phyloP scores from a whole-genome alignment of 1,140 invertebrate genomes.

The Pseudachorutes palmiensis region DNA sequence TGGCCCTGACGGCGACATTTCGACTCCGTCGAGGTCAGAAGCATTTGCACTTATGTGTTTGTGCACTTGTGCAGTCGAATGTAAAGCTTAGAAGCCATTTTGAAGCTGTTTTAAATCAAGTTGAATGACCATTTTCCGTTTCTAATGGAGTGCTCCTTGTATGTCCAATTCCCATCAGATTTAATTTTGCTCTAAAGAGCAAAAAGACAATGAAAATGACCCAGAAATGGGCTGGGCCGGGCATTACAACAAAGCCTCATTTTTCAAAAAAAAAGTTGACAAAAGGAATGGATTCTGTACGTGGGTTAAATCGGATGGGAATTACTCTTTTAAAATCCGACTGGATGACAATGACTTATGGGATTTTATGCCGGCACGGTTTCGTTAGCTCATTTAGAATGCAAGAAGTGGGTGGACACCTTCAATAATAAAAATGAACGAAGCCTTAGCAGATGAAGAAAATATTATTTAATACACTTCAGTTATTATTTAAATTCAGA shows the following conservation, averaged over 20 bases:
- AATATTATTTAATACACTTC: neutral
- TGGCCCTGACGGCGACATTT: neutral
- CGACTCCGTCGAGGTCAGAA: neutral
- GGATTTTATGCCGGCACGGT: no score
- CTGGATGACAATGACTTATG: slow-evolving; percentile 7
- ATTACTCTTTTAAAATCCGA: neutral
- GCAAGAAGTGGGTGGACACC: slow-evolving; percentile 3
- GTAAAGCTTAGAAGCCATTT: no score
- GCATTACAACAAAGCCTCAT: neutral
- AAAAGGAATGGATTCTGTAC: neutral
- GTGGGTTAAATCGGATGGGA: neutral
- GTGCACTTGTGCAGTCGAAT: no score
- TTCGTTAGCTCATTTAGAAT: slow-evolving; percentile 5
- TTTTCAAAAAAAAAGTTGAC: slow-evolving; percentile 1
- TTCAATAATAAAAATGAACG: neutral
- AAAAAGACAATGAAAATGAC: neutral
- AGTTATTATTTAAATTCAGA: slow-evolving; percentile 11
- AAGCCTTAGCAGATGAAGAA: neutral
- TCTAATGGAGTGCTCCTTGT: no score
- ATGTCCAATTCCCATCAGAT: no score
- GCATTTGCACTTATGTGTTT: no score
- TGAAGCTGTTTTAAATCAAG: no score
- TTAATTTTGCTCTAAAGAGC: no score
- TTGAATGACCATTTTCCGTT: no score
- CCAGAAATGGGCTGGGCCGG: neutral